These are phyloP conservation scores for Anastrepha ludens DNA, from an alignment of 1,140 invertebrate genomes.

Conservation along the genomic window DNA sequence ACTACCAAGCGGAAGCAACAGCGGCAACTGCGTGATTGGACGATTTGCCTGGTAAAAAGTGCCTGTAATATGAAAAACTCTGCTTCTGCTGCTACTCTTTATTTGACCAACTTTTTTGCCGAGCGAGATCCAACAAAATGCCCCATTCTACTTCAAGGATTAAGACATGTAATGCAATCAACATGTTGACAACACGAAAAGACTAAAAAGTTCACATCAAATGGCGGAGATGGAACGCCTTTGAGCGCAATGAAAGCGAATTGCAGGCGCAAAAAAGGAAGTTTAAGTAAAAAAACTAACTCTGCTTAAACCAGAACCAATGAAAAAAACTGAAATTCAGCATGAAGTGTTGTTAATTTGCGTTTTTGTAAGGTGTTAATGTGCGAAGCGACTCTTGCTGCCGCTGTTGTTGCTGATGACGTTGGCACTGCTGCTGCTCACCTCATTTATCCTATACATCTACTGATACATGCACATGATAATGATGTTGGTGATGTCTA, in stretches of 20 bases:
- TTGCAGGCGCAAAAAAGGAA: neutral
- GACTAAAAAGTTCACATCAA: slow-evolving; percentile 2
- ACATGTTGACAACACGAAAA: slow-evolving; percentile 34
- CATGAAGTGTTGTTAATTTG: slow-evolving; percentile 46
- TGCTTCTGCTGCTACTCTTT: neutral
- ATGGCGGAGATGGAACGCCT: neutral
- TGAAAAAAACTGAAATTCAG: neutral
- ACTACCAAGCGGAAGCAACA: slow-evolving; percentile 20
- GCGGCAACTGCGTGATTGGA: slow-evolving; percentile 1
- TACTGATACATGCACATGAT: neutral
- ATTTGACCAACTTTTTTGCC: neutral
- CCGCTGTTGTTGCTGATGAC: neutral
- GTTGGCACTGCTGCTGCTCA: neutral
- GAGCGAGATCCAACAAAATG: slow-evolving; percentile 23
- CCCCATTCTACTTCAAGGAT: neutral
- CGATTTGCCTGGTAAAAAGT: slow-evolving; percentile 4
- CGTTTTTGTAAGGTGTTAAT: slow-evolving; percentile 47
- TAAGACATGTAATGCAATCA: slow-evolving; percentile 52
- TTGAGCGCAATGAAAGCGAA: slow-evolving; percentile 31
- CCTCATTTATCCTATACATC: no score
- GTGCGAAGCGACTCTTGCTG: slow-evolving; percentile 2
- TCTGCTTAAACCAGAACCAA: neutral
- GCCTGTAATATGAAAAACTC: slow-evolving; percentile 5
- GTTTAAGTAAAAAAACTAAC: neutral
- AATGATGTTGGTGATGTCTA: slow-evolving; percentile 23